These are phyloP conservation scores for Atherinomorus stipes DNA, from an alignment of 2,113 vertebrate species.

Conservation along the genomic window DNA sequence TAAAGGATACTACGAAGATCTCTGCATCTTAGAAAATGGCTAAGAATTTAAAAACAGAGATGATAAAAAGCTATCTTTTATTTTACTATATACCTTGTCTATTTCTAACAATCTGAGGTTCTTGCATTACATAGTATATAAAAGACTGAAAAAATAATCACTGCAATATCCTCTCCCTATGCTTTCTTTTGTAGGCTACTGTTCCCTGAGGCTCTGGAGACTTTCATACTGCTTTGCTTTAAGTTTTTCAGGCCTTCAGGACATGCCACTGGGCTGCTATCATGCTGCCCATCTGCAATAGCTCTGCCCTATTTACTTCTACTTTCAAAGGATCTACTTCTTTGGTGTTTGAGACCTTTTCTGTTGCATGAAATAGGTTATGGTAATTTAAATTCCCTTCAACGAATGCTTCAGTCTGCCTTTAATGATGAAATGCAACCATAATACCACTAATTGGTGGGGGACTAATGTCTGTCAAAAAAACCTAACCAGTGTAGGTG, in stretches of 20 bases:
- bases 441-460: background rate
- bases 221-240: background rate
- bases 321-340: slow-evolving; percentile 18
- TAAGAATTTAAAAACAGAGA: too few species aligned
- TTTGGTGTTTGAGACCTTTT: slow-evolving; percentile 5
- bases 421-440: slow-evolving; percentile 35
- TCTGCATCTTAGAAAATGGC: too few species aligned
- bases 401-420: slow-evolving; percentile 24
- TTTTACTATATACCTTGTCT: too few species aligned
- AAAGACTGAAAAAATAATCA: background rate
- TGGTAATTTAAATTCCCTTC: slow-evolving; percentile 9
- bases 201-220: background rate
- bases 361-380: slow-evolving; percentile 31
- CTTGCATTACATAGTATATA: background rate
- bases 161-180: background rate
- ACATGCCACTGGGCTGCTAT: slow-evolving; percentile 12
- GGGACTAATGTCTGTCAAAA: background rate
- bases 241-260: slow-evolving; percentile 15
- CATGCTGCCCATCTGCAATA: slow-evolving; percentile 11
- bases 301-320: slow-evolving; percentile 20
- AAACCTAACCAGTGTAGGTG: too few species aligned
- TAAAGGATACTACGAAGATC: too few species aligned
- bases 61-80: too few species aligned
- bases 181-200: background rate
- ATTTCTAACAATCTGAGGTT: background rate